Evolutionary conservation across 2,113 vertebrate genomes (phyloP), one percentile per base, ranked within the genome.

Genomic region (Aegithalos caudatus): DNA sequence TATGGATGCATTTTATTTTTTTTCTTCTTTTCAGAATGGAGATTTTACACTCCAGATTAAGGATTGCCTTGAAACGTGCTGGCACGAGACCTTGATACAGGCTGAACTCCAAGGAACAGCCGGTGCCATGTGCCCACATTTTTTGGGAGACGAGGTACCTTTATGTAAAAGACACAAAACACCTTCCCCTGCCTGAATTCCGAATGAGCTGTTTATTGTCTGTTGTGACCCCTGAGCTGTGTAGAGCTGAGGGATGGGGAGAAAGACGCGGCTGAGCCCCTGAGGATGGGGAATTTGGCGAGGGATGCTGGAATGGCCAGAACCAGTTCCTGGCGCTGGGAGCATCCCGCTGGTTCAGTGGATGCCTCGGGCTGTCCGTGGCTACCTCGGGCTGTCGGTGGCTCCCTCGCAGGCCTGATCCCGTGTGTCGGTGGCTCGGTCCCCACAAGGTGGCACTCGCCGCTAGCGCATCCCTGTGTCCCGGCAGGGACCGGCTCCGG

Each of bases 401-500:
- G n/a, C n/a, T n/a, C n/a, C n/a, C n/a, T n/a, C n/a, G n/a, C n/a
- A n/a, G n/a, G n/a, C n/a, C n/a, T n/a, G n/a, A n/a, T n/a, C n/a
- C n/a, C n/a, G n/a, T n/a, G 14, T 45, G 58, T 88, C 48, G 48
- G 1, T 5, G 45, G 2, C 5, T 29, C 4, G 0, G 53, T 82
- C 40, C 62, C 96, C 98, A 96, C 97, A 21, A 89, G 98, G 29
- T 98, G 98, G 98, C 98, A 98, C 95, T 92, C 96, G 88, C 35
- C 15, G 9, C 96, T n/a, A 85, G 96, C 13, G 9, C 86, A 97
- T 94, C 53, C 51, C 7, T 0, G 12, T 1, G 20, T 40, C 33
- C 60, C 0, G 71, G 5, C 83, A 3, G 19, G 66, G 62, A 15
- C 1, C 13, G 78, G 25, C 64, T 61, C 33, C 44, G 10, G 29